Percentiles rank a stretch among this genome's conserved stretches.
These are phyloP conservation scores for Limnephilus lunatus DNA, from an alignment of 2,888 invertebrate species.

Conservation along the genomic window DNA sequence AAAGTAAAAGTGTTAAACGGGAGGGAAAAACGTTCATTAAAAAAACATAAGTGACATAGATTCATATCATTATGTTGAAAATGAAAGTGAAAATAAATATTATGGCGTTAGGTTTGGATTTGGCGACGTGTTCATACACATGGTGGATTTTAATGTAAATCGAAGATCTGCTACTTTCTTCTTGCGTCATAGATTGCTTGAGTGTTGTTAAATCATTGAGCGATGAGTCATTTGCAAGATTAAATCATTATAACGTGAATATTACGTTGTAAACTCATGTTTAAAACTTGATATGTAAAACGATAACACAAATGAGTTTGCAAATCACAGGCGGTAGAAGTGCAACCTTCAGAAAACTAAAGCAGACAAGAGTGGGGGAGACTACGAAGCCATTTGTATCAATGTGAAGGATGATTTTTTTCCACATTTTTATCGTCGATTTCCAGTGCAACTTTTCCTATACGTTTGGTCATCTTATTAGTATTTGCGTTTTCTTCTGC, in stretches of 20 bases:
- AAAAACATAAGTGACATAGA: not conserved
- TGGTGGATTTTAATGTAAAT: not conserved
- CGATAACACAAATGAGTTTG: not conserved
- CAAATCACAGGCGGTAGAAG: no score
- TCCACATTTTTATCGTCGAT: no score
- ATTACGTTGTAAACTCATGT: not conserved
- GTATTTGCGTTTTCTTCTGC: no score
- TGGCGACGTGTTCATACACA: slow-evolving; percentile 51
- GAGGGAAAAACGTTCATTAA: not conserved
- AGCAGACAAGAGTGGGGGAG: no score
- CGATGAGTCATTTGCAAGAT: not conserved
- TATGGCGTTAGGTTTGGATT: slow-evolving; percentile 40
- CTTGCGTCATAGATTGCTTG: slow-evolving; percentile 11
- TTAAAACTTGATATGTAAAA: not conserved
- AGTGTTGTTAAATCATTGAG: not conserved
- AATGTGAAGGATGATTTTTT: no score
- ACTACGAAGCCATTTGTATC: no score
- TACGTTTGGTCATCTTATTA: no score
- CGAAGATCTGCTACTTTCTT: slow-evolving; percentile 45
- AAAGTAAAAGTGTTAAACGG: slow-evolving; percentile 39
- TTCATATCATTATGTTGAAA: slow-evolving; percentile 49
- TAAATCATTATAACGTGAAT: not conserved
- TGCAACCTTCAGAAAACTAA: no score
- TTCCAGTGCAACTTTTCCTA: no score
- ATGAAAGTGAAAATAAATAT: slow-evolving; percentile 57